Evolutionary conservation across 2,888 invertebrate species (phyloP).

Genomic region (Aspidiotus rigidus): DNA sequence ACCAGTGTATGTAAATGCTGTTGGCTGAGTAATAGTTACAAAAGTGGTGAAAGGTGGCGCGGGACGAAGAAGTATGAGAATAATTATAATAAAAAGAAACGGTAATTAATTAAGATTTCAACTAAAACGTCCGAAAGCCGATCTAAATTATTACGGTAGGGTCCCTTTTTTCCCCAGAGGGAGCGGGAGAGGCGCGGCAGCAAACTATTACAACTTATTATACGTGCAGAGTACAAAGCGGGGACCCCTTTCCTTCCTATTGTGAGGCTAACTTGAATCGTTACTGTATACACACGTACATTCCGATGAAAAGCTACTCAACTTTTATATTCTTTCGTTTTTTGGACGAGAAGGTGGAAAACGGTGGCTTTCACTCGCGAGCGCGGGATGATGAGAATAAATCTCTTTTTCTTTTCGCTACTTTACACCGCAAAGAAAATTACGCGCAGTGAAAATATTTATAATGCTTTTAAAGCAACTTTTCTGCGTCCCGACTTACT

Average conservation of each 20-base stretch:
- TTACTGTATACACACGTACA: too few species aligned
- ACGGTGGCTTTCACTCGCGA: neutral
- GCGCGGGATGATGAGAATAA: neutral
- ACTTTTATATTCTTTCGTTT: neutral
- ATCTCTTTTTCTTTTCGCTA: neutral
- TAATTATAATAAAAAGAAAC: neutral
- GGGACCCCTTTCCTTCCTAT: neutral
- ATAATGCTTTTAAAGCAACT: constrained; percentile 14
- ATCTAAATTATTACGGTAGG: neutral
- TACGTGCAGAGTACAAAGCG: neutral
- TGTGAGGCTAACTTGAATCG: neutral
- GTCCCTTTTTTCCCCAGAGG: neutral
- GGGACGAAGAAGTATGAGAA: neutral
- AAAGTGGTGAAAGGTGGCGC: neutral
- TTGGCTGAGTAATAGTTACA: too few species aligned
- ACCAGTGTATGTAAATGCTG: too few species aligned
- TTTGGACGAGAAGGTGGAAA: neutral
- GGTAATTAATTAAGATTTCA: constrained; percentile 15
- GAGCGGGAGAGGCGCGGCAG: neutral
- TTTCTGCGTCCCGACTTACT: neutral
- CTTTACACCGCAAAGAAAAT: neutral
- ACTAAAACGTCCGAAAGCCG: neutral
- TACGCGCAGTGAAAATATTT: constrained; percentile 9
- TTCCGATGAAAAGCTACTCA: neutral
- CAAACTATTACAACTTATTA: neutral